Base-by-base conservation (phyloP, 2,797 vertebrate species). In the Oceanodroma leucorhoa region DNA sequence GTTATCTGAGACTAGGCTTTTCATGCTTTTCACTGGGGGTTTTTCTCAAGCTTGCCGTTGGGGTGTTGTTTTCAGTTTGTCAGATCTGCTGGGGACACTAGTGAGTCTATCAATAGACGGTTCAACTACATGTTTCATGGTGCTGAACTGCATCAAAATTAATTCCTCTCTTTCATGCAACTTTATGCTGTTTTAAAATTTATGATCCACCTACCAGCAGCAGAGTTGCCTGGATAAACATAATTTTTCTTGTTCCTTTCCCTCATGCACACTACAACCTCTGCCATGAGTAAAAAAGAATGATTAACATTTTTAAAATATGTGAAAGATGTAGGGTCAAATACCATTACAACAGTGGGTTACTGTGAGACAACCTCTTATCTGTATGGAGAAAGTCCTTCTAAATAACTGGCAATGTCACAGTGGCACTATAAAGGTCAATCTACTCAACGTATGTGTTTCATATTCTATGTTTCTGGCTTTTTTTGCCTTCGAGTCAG, bases 401-500 rank as follows among this genome's bases (percentile, higher is more conserved):
- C 48, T 87, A 26, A 87, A 65, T 46, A 67, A 53, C 64, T 58
- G 78, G 3, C 32, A 45, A 18, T 58, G 61, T 76, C 86, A 69
- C 50, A 18, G 30, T 5, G 6, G 19, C 0, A 1, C 70, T 34
- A 0, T 18, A 64, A 77, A 78, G 53, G 32, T 87, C 61, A 78
- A 14, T 80, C 57, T 83, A 21, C 69, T 90, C 22, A 46, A 38
- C 43, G 17, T 27, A 23, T 16, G 18, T 60, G 10, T 23, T 92
- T 89, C 62, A 34, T 60, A 21, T 45, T 58, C 10, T 69, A 5
- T 53, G 32, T 72, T 87, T 77, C 40, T 72, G 54, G 3, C 5
- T 43, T 7, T 45, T 69, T 86, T 83, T 93, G 12, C 43, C 34
- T 87, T 95, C 4, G 4, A 89, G 34, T 57, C 45, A 86, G 75